These are phyloP conservation scores for Miichthys miiuy DNA, from an alignment of 2,797 vertebrate genomes.

Conservation along the genomic window DNA sequence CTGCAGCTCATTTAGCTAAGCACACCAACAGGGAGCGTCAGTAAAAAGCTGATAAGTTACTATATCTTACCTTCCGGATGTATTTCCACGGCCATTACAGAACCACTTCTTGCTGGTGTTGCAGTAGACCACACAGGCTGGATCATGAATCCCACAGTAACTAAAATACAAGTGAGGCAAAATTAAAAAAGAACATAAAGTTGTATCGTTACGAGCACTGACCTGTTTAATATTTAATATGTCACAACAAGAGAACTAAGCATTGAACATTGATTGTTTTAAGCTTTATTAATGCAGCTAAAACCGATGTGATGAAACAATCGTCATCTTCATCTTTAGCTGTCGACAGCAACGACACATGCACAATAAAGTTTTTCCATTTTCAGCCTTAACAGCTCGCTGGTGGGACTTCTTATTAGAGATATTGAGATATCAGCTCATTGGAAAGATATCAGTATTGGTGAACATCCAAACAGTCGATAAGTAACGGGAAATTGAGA, in stretches of 20 bases:
- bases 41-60: not conserved
- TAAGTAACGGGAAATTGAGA: not conserved
- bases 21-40: not conserved
- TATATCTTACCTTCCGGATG: conserved; percentile 92
- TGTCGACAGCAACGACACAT: not conserved
- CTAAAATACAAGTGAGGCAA: conserved; percentile 71
- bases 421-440: not conserved
- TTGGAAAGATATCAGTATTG: not conserved
- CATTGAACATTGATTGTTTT: not conserved
- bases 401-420: no score
- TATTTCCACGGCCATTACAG: conserved; percentile 97
- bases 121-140: conserved; percentile 97
- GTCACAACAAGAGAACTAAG: not conserved
- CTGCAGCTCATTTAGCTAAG: conserved; percentile 21
- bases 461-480: not conserved
- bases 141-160: conserved; percentile 98
- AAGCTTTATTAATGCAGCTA: not conserved
- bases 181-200: not conserved
- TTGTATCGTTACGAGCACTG: not conserved
- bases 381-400: not conserved
- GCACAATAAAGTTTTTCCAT: not conserved
- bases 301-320: not conserved
- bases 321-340: not conserved
- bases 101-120: conserved; percentile 99
- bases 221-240: not conserved